Conservation (phyloP, 2,888 invertebrate species). For the Reticulitermes lucifugus region DNA sequence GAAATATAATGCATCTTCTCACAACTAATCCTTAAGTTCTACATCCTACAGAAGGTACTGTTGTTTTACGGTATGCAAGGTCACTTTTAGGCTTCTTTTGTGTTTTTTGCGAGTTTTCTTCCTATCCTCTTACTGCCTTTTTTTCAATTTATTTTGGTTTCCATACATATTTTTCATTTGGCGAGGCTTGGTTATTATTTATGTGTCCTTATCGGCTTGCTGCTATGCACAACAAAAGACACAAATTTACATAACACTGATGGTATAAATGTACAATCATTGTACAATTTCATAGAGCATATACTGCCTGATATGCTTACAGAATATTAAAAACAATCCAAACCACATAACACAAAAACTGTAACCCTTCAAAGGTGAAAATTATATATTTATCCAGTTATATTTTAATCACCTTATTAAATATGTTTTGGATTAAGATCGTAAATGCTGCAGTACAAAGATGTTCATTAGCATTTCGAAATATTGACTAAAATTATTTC, state of each 20-base stretch:
- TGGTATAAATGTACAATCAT: no score
- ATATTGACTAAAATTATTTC: no score
- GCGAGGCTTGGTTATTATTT: slow-evolving; percentile 37
- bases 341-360: no score
- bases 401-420: no score
- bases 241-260: not conserved
- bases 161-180: not conserved
- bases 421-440: no score
- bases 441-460: no score
- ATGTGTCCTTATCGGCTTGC: not conserved
- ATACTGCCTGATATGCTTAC: no score
- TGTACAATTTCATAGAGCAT: no score
- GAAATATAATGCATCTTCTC: slow-evolving; percentile 61
- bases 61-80: slow-evolving; percentile 61
- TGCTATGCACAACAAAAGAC: not conserved
- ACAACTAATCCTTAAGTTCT: slow-evolving; percentile 58
- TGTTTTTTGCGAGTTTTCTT: slow-evolving; percentile 46
- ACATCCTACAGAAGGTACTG: slow-evolving; percentile 60
- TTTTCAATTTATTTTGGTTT: slow-evolving; percentile 45
- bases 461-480: no score
- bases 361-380: no score
- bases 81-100: slow-evolving; percentile 60
- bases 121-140: not conserved
- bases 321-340: no score
- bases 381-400: no score